Base-by-base conservation (phyloP, 1,140 invertebrate species). In the Drosophila burlai region DNA sequence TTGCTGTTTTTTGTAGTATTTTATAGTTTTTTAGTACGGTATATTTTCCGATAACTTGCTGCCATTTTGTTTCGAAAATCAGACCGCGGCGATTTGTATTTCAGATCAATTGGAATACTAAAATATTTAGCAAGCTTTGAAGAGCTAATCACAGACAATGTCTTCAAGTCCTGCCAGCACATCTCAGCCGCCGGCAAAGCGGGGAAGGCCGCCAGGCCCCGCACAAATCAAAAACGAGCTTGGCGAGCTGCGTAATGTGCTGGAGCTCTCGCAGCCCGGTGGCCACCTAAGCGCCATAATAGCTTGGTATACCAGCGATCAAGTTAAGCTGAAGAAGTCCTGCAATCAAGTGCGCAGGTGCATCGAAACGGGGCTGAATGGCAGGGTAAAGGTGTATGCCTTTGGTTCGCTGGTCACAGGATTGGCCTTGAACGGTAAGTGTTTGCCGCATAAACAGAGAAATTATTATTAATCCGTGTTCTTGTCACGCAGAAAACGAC, bases 331-430 rank as follows among this genome's bases (percentile, higher is more conserved):
- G 11, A 18, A 55, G 1, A 26, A 42, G 2, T 71, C 79, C 8
- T 87, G 47, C 52, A 9, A 9, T 3, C 63, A 81, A 3, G 66
- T 92, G 16, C 43, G 76, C 4, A 55, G 54, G 2, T 74, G 50
- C 43, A 55, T 91, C 26, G 55, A 81, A 9, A 74, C 36, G 9
- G 71, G 76, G 16, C 26, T 86, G 15, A 31, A 49, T 4, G 55
- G 63, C 8, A 49, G n/a, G 47, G 46, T 77, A 0, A 69, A 58
- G n/a, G 75, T 92, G 4, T 52, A 66, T 76, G 73, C 76, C 26
- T 92, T 92, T 45, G 91, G 91, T 5, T 92, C 91, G 0, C 47
- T 91, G 16, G 77, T 78, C 11, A 91, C 81, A 0, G 89, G 83
- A 0, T 64, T 92, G 58, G 74, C 83, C 5, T 57, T 92, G 8